Percentiles rank a stretch among this genome's conserved stretches.
Conservation (phyloP, 1,140 invertebrate species). For the Scylla paramamosain region DNA sequence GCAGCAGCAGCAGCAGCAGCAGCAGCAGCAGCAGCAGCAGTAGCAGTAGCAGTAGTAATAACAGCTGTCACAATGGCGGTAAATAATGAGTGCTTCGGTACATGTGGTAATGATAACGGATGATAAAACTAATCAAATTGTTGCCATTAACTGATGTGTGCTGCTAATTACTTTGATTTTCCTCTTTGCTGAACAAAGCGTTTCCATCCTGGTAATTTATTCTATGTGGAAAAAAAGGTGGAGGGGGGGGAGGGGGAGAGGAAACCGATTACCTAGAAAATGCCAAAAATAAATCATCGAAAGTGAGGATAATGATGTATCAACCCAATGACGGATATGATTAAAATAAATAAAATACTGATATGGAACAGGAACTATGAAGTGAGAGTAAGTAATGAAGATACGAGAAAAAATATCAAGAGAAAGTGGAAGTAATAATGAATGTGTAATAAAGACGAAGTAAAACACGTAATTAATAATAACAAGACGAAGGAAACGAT, state of each 20-base stretch:
- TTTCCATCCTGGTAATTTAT: constrained; percentile 5
- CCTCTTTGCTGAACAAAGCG: constrained; percentile 12
- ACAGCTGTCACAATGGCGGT: neutral
- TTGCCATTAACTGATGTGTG: neutral
- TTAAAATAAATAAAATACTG: neutral
- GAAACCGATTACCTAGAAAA: neutral
- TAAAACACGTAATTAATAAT: neutral
- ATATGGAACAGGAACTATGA: neutral
- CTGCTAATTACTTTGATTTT: constrained; percentile 9
- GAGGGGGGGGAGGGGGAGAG: neutral
- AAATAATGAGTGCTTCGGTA: neutral
- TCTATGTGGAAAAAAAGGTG: neutral
- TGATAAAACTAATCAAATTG: constrained; percentile 24
- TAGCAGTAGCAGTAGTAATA: neutral
- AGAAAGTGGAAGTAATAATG: neutral
- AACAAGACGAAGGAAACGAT: neutral
- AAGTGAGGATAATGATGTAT: neutral
- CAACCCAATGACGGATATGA: neutral
- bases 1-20: neutral
- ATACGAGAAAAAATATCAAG: neutral
- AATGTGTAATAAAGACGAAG: neutral
- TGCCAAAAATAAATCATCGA: neutral
- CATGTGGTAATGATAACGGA: neutral
- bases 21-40: neutral
- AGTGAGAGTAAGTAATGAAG: neutral